Percentiles rank a stretch among this genome's conserved stretches.
These are phyloP conservation scores for Paramisgurnus dabryanus DNA, from an alignment of 2,113 vertebrate genomes.

Conservation along the genomic window DNA sequence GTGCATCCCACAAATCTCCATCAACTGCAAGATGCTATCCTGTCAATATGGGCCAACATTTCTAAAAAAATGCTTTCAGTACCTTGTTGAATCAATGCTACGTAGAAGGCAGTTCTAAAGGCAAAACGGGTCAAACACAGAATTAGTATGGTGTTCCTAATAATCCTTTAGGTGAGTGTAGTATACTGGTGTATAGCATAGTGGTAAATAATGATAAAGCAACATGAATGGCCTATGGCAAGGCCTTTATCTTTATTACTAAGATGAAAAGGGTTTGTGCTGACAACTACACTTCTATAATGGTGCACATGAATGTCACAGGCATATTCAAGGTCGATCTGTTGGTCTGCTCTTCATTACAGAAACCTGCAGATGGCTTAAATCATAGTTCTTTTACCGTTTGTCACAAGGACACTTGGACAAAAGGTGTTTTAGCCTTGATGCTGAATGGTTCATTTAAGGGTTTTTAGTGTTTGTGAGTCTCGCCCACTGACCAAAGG, in stretches of 20 bases:
- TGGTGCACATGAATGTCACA: background rate
- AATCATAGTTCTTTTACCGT: background rate
- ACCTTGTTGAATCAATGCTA: no score
- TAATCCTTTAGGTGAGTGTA: no score
- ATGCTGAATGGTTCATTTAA: background rate
- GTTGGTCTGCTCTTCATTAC: slow-evolving; percentile 9
- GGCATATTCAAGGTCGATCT: slow-evolving; percentile 29
- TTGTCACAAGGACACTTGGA: background rate
- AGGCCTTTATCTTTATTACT: slow-evolving; percentile 6
- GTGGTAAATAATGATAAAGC: background rate
- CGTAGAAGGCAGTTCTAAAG: no score
- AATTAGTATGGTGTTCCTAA: no score
- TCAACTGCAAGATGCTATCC: no score
- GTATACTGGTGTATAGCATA: no score
- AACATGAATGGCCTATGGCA: background rate
- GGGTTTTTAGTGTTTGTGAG: background rate
- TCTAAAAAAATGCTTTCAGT: no score
- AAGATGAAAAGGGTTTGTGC: slow-evolving; percentile 25
- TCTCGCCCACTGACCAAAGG: no score
- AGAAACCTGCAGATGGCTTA: slow-evolving; percentile 2
- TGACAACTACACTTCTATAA: slow-evolving; percentile 32
- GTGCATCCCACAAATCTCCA: no score
- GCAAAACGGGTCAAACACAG: no score
- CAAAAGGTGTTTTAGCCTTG: background rate
- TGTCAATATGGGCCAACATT: no score